Base-by-base conservation (phyloP, 1,140 invertebrate species). In the Dreissena polymorpha region DNA sequence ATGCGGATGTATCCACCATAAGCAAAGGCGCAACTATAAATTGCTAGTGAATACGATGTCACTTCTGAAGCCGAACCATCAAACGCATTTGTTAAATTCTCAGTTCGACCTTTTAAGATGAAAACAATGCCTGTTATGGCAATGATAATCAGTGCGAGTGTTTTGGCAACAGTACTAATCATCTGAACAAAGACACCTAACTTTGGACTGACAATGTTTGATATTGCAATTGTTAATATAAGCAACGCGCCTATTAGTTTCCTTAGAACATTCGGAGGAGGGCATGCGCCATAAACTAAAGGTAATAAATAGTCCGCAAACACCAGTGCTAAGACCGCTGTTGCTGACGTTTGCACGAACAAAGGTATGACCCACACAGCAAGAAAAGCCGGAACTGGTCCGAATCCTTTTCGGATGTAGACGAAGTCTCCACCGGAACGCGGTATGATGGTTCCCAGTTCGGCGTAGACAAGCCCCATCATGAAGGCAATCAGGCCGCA, bases 271-370 rank as follows among this genome's bases (percentile, higher is more conserved):
- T 27, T 68, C 13, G 82, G 71, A 12, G 74, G 63, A 21, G 8
- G 14, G 39, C 85, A 86, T 14, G 55, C 25, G 16, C 23, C 68
- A 77, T 73, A 80, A 14, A 84, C 18, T 16, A 60, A 55, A 14
- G 83, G 70, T 5, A 81, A 18, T 5, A 85, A 51, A 76, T 86
- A 86, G 21, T 86, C 60, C n/a, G 83, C 70, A 55, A 80, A 85
- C 13, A 73, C 72, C 14, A 88, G 55, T 50, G 85, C 49, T 14
- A 86, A 53, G 65, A 87, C 69, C 16, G 84, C 81, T 27, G 83
- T 64, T 98, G 53, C 23, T 16, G 64, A 49, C 13, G 97, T 97
- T 77, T 98, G 93, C 67, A 99, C 97, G 87, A 88, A 72, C 16
- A 88, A 39, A 0, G 65, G 60, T 18, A 83, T 29, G n/a, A 75